phyloP scores from a whole-genome alignment of 2,888 invertebrate species.

The Drosophila robusta region DNA sequence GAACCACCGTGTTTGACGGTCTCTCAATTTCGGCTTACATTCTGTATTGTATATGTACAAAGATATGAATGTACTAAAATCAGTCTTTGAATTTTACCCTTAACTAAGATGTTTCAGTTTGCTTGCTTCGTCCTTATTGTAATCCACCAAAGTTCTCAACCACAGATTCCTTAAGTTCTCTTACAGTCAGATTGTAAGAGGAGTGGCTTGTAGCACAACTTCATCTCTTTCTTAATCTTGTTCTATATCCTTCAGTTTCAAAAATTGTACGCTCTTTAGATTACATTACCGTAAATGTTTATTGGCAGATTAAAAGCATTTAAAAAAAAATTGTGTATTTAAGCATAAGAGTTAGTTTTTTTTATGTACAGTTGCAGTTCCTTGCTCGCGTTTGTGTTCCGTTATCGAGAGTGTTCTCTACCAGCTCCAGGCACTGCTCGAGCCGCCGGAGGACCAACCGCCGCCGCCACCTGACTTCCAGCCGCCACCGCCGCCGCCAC shows the following conservation, averaged over 20 bases:
- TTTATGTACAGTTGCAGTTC: slow-evolving; percentile 40
- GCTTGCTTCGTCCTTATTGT: too few relatives aligned
- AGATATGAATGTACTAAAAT: too few relatives aligned
- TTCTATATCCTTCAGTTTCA: background rate
- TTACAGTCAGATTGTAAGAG: too few relatives aligned
- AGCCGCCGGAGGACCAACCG: slow-evolving; percentile 42
- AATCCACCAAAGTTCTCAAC: too few relatives aligned
- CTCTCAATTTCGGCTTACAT: too few relatives aligned
- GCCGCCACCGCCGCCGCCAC: slow-evolving; percentile 30
- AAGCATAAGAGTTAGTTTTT: slow-evolving; percentile 13
- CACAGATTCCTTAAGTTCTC: too few relatives aligned
- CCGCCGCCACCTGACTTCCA: slow-evolving; percentile 35
- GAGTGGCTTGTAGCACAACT: too few relatives aligned
- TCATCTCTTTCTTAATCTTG: too few relatives aligned
- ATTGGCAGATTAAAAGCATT: slow-evolving; percentile 29
- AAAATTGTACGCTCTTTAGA: background rate
- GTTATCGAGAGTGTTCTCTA: slow-evolving; percentile 34
- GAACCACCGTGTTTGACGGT: too few relatives aligned
- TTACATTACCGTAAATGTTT: slow-evolving; percentile 40
- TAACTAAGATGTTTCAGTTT: too few relatives aligned
- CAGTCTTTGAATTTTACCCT: too few relatives aligned
- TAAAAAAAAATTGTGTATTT: slow-evolving; percentile 9
- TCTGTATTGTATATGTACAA: too few relatives aligned
- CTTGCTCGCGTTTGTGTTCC: slow-evolving; percentile 13
- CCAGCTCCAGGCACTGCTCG: slow-evolving; percentile 63